Conservation (phyloP, 2,797 vertebrate species). For the Hipposideros larvatus region DNA sequence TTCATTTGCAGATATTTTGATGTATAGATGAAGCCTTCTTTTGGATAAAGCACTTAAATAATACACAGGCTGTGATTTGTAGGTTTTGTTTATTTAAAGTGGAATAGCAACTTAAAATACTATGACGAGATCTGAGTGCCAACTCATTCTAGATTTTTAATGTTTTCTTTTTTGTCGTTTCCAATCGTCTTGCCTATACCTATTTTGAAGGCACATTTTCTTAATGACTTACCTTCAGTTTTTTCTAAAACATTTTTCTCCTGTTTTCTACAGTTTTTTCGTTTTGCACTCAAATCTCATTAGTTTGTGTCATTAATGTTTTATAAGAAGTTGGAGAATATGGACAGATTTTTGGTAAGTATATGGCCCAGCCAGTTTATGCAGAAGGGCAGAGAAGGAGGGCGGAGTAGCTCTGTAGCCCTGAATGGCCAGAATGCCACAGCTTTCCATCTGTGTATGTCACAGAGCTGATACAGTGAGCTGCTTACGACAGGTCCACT, state of each 20-base stretch:
- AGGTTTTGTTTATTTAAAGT: background rate
- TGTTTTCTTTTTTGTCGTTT: background rate
- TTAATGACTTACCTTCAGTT: background rate
- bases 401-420: background rate
- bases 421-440: background rate
- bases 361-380: background rate
- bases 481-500: background rate
- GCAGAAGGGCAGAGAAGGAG: accelerated
- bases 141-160: background rate
- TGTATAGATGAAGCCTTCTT: background rate
- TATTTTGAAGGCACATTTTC: background rate
- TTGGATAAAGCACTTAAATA: background rate
- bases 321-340: background rate
- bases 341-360: background rate
- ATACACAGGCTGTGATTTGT: background rate
- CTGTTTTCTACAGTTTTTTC: background rate
- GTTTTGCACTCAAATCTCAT: background rate
- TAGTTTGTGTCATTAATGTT: background rate
- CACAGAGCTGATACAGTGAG: background rate
- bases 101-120: background rate
- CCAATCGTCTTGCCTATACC: background rate
- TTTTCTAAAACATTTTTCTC: background rate
- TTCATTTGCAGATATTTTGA: background rate
- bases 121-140: background rate
- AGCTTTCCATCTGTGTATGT: background rate